Evolutionary conservation across 2,797 vertebrate genomes (phyloP), one percentile per base, ranked within the genome.

Genomic region (Mus caroli): DNA sequence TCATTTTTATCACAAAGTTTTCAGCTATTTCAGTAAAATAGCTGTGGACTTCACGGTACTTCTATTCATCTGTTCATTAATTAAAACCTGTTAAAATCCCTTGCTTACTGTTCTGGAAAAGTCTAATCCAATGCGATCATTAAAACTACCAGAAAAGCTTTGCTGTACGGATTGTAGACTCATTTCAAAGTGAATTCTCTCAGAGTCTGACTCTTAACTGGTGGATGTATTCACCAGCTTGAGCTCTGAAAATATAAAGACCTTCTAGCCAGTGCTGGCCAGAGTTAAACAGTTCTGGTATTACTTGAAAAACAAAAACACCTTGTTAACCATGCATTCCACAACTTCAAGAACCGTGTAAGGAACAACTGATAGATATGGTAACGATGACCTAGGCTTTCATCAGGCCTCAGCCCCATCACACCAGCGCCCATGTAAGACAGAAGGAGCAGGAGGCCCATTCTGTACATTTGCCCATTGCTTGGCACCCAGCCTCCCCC

Each of bases 61-160:
- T 82, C 94, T 96, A 88, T 37, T 96, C 88, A 80, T 94, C 88
- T 97, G 90, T 93, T 95, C 82, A 96, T 97, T 96, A 96, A 97
- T 97, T 97, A 97, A 97, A 97, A 96, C 67, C 88, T 97, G 85
- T 97, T 97, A 97, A 97, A 98, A 97, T 84, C 88, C 75, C 85
- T 96, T 94, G 93, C 88, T 96, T 96, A 97, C 92, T 97, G 43
- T 96, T 94, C 83, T 91, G 96, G 93, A 97, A 95, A 96, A 97
- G 92, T 87, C 46, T n/a, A 92, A 83, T 91, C 37, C 88, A 92
- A 88, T 71, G 94, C 88, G 34, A 77, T 94, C 79, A 96, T 96
- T 97, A 91, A 95, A 79, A 95, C 96, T 97, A 95, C 40, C 83
- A 92, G 91, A 96, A 82, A 96, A 76, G 83, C 93, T 95, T 92